These are phyloP conservation scores for Cygnus atratus DNA, from an alignment of 2,113 vertebrate species.

Conservation along the genomic window DNA sequence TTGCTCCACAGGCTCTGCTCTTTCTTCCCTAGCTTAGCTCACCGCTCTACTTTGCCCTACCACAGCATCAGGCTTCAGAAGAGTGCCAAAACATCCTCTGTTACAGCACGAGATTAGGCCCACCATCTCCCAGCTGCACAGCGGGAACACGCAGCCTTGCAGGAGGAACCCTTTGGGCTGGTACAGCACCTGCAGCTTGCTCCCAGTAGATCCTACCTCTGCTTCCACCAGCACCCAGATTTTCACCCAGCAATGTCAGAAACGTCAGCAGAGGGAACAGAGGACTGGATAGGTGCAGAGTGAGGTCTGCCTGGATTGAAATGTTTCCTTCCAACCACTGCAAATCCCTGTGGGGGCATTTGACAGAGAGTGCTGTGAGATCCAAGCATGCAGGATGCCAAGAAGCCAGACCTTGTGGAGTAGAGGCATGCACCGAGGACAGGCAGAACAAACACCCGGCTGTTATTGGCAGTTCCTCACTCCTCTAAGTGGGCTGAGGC, in stretches of 20 bases:
- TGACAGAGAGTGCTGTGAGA: background rate
- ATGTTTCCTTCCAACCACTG: background rate
- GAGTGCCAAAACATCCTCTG: constrained; percentile 12
- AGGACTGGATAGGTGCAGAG: background rate
- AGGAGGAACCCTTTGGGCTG: background rate
- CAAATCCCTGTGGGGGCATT: background rate
- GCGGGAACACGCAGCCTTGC: background rate
- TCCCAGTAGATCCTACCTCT: background rate
- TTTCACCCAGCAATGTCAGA: background rate
- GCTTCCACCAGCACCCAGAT: background rate
- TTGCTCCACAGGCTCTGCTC: constrained; percentile 19
- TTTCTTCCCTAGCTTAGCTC: constrained; percentile 1
- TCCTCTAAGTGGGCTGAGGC: background rate
- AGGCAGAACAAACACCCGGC: background rate
- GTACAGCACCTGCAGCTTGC: background rate
- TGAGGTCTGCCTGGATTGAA: background rate
- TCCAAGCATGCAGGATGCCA: constrained; percentile 3
- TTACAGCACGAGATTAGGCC: background rate
- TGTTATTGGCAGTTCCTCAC: background rate
- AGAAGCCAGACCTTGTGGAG: background rate
- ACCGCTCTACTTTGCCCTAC: background rate
- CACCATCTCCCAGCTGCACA: background rate
- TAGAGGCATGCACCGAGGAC: background rate
- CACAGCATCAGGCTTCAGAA: background rate
- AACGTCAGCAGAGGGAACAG: background rate